These are phyloP conservation scores for Microctonus brassicae DNA, from an alignment of 2,888 invertebrate genomes.

Conservation along the genomic window DNA sequence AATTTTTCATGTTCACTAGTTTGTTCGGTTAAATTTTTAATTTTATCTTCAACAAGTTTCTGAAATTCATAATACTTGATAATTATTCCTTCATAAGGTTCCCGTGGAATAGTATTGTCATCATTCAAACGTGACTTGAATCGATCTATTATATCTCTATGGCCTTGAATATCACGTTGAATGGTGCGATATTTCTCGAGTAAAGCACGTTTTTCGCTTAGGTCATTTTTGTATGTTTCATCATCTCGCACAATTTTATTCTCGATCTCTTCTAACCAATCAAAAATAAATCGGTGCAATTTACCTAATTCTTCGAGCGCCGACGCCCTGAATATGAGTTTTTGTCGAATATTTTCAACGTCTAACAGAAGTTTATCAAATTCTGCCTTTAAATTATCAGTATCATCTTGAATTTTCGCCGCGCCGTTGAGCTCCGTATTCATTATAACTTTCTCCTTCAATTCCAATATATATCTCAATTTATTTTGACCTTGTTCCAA, in stretches of 20 bases:
- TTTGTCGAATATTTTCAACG: constrained; percentile 83
- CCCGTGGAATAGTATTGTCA: constrained; percentile 77
- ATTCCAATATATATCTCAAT: constrained; percentile 85
- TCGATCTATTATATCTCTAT: constrained; percentile 83
- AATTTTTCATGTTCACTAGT: constrained; percentile 90
- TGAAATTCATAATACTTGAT: constrained; percentile 80
- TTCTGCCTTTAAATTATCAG: constrained; percentile 88
- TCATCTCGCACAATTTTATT: constrained; percentile 81
- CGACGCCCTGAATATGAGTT: constrained; percentile 80
- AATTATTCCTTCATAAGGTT: constrained; percentile 80
- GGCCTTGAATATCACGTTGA: constrained; percentile 85
- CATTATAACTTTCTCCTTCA: constrained; percentile 93
- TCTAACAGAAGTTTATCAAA: constrained; percentile 89
- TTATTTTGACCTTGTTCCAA: constrained; percentile 94
- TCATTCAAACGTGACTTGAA: constrained; percentile 81
- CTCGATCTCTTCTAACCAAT: constrained; percentile 92
- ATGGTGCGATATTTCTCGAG: constrained; percentile 89
- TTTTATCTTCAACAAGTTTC: constrained; percentile 76
- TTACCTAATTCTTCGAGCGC: constrained; percentile 91
- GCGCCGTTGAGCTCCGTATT: constrained; percentile 92
- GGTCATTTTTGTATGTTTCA: constrained; percentile 82
- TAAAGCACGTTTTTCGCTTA: constrained; percentile 91
- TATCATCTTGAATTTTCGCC: constrained; percentile 91
- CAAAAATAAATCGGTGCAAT: constrained; percentile 82
- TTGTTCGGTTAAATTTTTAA: constrained; percentile 82